Conservation (phyloP, 2,888 invertebrate species). For the Yponomeuta malinellus region DNA sequence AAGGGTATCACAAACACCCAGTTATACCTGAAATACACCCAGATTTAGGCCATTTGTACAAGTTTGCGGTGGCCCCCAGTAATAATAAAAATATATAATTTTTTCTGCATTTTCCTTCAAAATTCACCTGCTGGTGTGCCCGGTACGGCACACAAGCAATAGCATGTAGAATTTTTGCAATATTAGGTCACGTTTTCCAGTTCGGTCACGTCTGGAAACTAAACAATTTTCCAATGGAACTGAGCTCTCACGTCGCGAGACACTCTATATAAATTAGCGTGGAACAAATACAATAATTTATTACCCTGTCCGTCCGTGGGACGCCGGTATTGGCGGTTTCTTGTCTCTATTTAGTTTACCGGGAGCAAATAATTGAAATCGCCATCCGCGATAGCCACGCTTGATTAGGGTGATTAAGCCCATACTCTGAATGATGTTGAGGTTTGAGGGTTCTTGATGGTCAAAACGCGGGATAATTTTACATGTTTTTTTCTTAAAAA, state of each 20-base stretch:
- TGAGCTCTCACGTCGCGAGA: constrained; percentile 12
- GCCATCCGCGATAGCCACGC: no score
- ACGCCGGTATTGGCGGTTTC: constrained; percentile 27
- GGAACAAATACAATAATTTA: constrained; percentile 58
- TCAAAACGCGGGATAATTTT: no score
- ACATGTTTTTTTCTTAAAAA: no score
- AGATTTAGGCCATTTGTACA: no score
- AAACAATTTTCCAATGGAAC: constrained; percentile 11
- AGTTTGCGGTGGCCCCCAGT: no score
- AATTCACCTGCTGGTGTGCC: neutral
- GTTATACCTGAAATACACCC: no score
- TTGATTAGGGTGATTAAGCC: no score
- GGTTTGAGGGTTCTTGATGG: no score
- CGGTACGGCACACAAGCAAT: neutral
- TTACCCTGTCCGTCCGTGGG: constrained; percentile 42
- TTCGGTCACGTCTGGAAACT: constrained; percentile 7
- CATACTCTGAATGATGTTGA: no score
- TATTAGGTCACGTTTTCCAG: constrained; percentile 7
- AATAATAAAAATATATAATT: no score
- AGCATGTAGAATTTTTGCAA: constrained; percentile 8
- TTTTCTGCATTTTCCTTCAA: no score
- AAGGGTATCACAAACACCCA: no score
- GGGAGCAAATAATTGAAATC: neutral
- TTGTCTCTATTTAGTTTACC: constrained; percentile 21
- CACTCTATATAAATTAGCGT: constrained; percentile 54